Base-by-base conservation (phyloP, 2,888 invertebrate species). In the Saturnia japonica region DNA sequence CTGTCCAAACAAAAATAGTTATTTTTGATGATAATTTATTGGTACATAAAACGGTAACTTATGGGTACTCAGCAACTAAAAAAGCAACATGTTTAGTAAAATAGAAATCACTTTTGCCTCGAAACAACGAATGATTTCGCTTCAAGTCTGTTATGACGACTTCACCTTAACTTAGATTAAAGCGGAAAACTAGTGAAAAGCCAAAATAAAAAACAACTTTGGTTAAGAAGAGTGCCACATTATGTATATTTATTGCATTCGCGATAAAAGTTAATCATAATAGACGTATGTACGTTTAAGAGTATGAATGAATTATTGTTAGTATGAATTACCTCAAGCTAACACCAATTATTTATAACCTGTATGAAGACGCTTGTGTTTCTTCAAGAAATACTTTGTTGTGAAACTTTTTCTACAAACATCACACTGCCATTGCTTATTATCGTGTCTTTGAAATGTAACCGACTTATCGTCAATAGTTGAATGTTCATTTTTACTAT, bases 361-460 rank as follows among this genome's bases (percentile, higher is more conserved):
- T 88, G 97, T 97, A 88, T 98, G 98, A 73, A 98, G 94, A 77
- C 97, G 95, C 89, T 97, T 97, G 86, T 98, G 98, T 88, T 98
- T 98, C 90, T 97, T 97, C 76, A 98, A 90, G 84, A 98, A 98
- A 91, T 98, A 97, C 88, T 98, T 98, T 1, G 97, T 98, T 0
- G 97, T 97, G 84, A 98, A 98, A 88, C 96, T 95, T 93, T 98
- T 98, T 71, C 95, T 95, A 87, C 98, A 98, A 66, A 97, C 96
- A 81, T 97, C 97, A 84, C 98, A 98, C 83, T 96, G 96, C 97
- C 97, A 98, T 84, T 97, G 96, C 87, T 97, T 97, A 70, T 95
- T 96, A 75, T 96, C 96, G 78, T 85, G 89, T 84, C 87, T 87
- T 64, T 88, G 89, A 70, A 86, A 76, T 69, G 75, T 81, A 19